These are phyloP conservation scores for Bathynomus jamesi DNA, from an alignment of 1,140 invertebrate genomes.

Conservation along the genomic window DNA sequence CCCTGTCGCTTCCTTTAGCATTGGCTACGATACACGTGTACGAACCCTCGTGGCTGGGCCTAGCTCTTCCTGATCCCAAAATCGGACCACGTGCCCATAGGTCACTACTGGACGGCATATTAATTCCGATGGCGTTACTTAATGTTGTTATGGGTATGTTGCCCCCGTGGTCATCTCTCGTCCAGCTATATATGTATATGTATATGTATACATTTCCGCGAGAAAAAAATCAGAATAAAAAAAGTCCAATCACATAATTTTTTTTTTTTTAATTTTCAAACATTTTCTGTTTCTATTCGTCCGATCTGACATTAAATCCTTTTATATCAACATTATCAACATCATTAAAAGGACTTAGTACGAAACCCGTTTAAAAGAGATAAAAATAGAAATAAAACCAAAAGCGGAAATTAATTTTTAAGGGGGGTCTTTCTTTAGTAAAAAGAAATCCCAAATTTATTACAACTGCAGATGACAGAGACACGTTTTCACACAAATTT, in stretches of 20 bases:
- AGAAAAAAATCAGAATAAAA: background rate
- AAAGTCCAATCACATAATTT: background rate
- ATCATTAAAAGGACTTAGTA: background rate
- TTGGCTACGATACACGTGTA: slow-evolving; percentile 11
- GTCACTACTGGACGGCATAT: background rate
- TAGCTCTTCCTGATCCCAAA: background rate
- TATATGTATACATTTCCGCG: no score
- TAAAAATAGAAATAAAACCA: background rate
- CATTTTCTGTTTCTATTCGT: background rate
- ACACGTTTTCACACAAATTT: no score
- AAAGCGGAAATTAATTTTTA: no score
- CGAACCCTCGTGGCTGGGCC: background rate
- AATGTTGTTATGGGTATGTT: background rate
- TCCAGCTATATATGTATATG: no score
- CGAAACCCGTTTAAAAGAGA: background rate
- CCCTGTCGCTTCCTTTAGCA: slow-evolving; percentile 13
- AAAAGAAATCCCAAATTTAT: no score
- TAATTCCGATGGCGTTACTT: background rate
- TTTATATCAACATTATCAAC: no score
- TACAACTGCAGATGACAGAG: no score
- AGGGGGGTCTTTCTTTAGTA: no score
- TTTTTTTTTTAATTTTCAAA: no score
- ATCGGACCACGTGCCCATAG: slow-evolving; percentile 7
- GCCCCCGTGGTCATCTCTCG: background rate
- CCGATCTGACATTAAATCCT: no score